A percentile compares a stretch with the other conserved stretches of the same genome.
Conservation (phyloP, 2,113 vertebrate genomes). For the Gallinago jamesoni region DNA sequence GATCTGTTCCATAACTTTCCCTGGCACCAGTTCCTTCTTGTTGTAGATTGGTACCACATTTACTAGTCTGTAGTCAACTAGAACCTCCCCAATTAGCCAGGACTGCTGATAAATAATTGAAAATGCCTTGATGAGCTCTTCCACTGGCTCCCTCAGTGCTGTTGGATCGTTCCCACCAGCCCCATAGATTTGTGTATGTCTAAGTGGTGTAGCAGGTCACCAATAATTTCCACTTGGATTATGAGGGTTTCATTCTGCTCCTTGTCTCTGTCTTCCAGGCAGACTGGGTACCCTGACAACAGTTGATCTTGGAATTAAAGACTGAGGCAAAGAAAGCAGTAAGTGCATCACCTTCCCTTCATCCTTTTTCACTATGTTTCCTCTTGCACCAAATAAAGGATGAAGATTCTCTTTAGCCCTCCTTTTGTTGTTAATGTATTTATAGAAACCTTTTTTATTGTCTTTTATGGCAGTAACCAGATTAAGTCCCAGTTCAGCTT, state of each 20-base stretch:
- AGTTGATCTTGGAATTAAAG: neutral
- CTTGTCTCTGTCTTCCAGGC: too few relatives aligned
- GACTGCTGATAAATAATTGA: neutral
- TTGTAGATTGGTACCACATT: neutral
- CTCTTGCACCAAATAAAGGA: neutral
- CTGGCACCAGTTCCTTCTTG: neutral
- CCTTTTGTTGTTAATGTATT: neutral
- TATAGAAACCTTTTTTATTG: neutral
- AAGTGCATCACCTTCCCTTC: neutral
- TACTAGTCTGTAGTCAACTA: neutral
- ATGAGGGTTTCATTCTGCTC: neutral
- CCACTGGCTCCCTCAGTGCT: neutral
- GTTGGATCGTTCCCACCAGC: too few relatives aligned
- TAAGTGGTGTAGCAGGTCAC: neutral
- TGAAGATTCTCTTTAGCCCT: neutral
- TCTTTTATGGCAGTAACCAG: neutral
- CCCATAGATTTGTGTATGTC: neutral
- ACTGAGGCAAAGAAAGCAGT: neutral
- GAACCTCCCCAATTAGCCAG: neutral
- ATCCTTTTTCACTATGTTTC: neutral
- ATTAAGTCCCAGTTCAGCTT: neutral
- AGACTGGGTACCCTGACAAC: neutral
- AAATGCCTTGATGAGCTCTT: neutral
- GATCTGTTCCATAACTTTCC: neutral
- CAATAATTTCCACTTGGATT: neutral